Evolutionary conservation across 92 coral and sea anemone genomes (phyloP).

Genomic region (Bergia puertoricense): DNA sequence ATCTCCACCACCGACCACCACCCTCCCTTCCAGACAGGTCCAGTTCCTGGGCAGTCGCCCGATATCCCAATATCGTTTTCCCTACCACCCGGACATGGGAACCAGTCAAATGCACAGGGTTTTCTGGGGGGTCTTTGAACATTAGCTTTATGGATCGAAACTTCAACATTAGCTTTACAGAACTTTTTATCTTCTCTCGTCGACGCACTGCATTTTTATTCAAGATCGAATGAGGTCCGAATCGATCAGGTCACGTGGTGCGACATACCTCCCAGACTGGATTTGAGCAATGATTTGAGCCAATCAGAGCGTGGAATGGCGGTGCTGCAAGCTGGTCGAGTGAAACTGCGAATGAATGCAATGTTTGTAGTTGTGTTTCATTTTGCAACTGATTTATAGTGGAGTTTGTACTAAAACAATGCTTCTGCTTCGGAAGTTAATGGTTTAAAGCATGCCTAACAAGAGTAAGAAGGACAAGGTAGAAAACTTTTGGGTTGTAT

Average conservation of each 20-base stretch:
- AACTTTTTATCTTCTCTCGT: too few species aligned
- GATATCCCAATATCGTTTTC: too few species aligned
- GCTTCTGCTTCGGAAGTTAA: slow-evolving; percentile 38
- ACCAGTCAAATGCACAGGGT: too few species aligned
- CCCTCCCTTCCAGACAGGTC: too few species aligned
- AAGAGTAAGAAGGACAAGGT: slow-evolving; percentile 97
- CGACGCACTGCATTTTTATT: too few species aligned
- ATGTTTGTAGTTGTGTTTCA: slow-evolving; percentile 30
- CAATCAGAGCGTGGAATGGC: slow-evolving; percentile 66
- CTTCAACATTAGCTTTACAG: too few species aligned
- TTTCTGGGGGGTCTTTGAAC: too few species aligned
- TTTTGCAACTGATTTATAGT: slow-evolving; percentile 32
- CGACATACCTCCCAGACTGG: slow-evolving; percentile 34
- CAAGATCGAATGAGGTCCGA: too few species aligned
- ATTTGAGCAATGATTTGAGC: slow-evolving; percentile 63
- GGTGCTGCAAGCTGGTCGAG: slow-evolving; percentile 60
- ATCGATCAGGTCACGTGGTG: slow-evolving; percentile 51
- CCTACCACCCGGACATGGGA: too few species aligned
- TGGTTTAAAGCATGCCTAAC: slow-evolving; percentile 82
- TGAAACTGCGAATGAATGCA: slow-evolving; percentile 55
- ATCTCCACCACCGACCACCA: too few species aligned
- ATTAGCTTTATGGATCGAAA: too few species aligned
- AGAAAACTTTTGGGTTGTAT: slow-evolving; percentile 6
- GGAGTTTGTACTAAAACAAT: slow-evolving; percentile 32
- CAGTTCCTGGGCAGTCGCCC: too few species aligned